Percentiles rank a stretch among this genome's conserved stretches.
Evolutionary conservation across 2,113 vertebrate species (phyloP).

Genomic region (Balaeniceps rex): DNA sequence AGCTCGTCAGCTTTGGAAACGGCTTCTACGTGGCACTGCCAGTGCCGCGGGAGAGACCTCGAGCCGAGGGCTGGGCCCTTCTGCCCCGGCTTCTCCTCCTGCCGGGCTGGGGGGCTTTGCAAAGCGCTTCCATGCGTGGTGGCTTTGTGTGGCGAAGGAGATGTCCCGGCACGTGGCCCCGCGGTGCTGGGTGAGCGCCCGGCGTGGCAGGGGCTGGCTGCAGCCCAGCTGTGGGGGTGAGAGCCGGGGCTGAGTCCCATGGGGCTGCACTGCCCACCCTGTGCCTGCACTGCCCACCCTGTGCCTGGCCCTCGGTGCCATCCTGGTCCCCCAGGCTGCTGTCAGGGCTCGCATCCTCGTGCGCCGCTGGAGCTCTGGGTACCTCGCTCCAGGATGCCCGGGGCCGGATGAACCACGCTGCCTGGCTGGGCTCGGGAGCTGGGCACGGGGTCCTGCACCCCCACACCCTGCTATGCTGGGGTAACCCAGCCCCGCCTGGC

Average conservation of each 20-base stretch:
- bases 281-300: background rate
- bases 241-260: accelerated
- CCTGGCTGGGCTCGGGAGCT: background rate
- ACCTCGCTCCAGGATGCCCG: accelerated
- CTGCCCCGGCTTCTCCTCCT: background rate
- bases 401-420: background rate
- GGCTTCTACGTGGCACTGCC: background rate
- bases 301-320: background rate
- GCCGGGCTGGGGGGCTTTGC: background rate
- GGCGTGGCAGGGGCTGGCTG: accelerated
- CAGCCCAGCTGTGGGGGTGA: accelerated
- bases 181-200: accelerated
- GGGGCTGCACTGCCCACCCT: background rate
- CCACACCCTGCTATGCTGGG: accelerated
- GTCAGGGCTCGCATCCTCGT: accelerated
- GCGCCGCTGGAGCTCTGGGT: background rate
- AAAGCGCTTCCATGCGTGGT: background rate
- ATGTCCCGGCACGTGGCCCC: accelerated
- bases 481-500: background rate
- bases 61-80: accelerated
- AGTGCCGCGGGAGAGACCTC: accelerated
- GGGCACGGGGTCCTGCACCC: background rate
- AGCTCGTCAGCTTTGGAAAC: background rate
- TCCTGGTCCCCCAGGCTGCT: background rate
- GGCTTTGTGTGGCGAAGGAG: background rate